phyloP scores from a whole-genome alignment of 1,140 invertebrate species.

The Araneus ventricosus region DNA sequence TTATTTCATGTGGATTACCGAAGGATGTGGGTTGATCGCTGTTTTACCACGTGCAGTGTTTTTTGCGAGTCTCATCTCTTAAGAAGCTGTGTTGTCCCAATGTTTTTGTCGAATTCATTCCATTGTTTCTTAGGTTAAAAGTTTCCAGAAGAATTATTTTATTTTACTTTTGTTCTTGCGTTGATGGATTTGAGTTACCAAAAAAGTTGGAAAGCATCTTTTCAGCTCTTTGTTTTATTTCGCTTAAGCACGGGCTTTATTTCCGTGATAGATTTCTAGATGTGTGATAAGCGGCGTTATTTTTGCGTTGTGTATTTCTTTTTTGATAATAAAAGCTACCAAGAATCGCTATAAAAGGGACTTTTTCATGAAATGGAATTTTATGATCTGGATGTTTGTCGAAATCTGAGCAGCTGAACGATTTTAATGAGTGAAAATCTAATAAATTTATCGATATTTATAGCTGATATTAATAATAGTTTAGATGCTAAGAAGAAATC shows the following conservation, averaged over 20 bases:
- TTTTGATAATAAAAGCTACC: background rate
- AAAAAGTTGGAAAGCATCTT: background rate
- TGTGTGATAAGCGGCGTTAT: background rate
- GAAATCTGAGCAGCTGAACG: too few species aligned
- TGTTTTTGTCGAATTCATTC: constrained; percentile 58
- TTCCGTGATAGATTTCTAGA: background rate
- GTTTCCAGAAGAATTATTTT: constrained; percentile 24
- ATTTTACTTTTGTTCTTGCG: background rate
- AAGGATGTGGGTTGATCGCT: constrained; percentile 43
- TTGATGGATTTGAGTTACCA: constrained; percentile 5
- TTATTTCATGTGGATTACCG: constrained; percentile 46
- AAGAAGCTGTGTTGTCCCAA: constrained; percentile 40
- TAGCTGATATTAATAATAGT: too few species aligned
- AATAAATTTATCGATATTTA: too few species aligned
- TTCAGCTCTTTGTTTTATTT: constrained; percentile 26
- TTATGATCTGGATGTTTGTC: too few species aligned
- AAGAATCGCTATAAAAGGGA: background rate
- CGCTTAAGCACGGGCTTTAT: background rate
- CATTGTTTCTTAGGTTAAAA: constrained; percentile 47
- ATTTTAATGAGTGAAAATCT: too few species aligned
- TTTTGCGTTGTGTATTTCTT: background rate
- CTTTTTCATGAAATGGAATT: background rate
- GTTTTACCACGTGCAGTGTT: constrained; percentile 65
- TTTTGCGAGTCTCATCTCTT: constrained; percentile 58
- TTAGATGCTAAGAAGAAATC: too few species aligned